phyloP scores from a whole-genome alignment of 2,888 invertebrate genomes.

The Phlogophora meticulosa region DNA sequence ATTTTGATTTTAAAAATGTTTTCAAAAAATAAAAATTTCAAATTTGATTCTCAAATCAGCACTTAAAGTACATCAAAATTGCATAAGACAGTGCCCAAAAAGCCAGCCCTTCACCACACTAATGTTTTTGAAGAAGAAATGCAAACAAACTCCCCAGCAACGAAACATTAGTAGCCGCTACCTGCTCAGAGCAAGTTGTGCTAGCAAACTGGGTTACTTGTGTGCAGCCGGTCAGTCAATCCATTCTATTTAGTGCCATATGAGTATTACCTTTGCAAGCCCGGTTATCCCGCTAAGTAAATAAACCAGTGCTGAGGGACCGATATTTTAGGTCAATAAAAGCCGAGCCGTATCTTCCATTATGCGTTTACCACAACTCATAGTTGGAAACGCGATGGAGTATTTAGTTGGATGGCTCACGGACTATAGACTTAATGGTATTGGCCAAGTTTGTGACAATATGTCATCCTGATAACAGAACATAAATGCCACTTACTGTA shows the following conservation, averaged over 20 bases:
- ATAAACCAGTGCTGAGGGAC: neutral
- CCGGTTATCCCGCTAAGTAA: slow-evolving; percentile 15
- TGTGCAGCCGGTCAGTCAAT: slow-evolving; percentile 49
- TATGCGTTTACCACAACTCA: slow-evolving; percentile 8
- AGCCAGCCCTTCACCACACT: no score
- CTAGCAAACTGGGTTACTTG: slow-evolving; percentile 53
- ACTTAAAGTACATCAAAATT: no score
- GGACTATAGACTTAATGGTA: no score
- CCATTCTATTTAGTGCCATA: slow-evolving; percentile 45
- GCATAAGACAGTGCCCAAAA: no score
- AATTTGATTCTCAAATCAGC: no score
- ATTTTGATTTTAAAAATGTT: no score
- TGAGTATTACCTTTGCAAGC: slow-evolving; percentile 20
- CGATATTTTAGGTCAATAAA: slow-evolving; percentile 6
- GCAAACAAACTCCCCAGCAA: no score
- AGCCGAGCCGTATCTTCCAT: neutral
- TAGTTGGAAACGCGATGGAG: neutral
- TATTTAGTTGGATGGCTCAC: no score
- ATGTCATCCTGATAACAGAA: neutral
- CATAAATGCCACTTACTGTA: neutral
- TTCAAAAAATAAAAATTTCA: no score
- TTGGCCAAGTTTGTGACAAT: no score
- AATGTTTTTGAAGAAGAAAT: no score
- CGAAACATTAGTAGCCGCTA: slow-evolving; percentile 28
- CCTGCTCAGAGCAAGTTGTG: slow-evolving; percentile 17